Evolutionary conservation across 2,888 invertebrate species (phyloP).

Genomic region (Orchestes rusci): DNA sequence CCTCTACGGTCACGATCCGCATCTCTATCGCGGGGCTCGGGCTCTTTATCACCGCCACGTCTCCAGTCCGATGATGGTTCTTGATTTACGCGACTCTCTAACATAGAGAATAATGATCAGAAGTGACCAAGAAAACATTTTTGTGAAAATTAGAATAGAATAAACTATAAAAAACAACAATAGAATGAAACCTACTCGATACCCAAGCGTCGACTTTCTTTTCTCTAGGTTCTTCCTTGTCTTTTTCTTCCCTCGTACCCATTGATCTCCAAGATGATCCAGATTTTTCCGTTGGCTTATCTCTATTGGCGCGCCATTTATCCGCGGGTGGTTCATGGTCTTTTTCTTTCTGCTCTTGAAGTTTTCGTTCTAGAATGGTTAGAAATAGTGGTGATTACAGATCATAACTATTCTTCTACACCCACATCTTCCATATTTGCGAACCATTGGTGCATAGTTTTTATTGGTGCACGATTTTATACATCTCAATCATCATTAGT

Average conservation of each 20-base stretch:
- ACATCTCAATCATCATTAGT: too few relatives aligned
- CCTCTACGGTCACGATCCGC: constrained; percentile 9
- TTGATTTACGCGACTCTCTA: constrained; percentile 10
- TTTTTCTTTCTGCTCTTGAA: constrained; percentile 6
- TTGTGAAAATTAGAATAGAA: background rate
- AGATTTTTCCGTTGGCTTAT: constrained; percentile 5
- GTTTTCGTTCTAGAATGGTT: constrained; percentile 16
- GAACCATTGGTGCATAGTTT: too few relatives aligned
- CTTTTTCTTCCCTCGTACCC: constrained; percentile 36
- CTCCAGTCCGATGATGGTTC: constrained; percentile 8
- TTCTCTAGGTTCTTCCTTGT: constrained; percentile 8
- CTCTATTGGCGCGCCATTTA: too few relatives aligned
- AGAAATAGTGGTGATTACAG: too few relatives aligned
- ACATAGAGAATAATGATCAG: constrained; percentile 1
- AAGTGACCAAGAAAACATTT: background rate
- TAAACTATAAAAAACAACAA: background rate
- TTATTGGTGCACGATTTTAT: too few relatives aligned
- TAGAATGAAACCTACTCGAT: constrained; percentile 14
- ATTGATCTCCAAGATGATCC: constrained; percentile 6
- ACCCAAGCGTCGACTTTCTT: constrained; percentile 15
- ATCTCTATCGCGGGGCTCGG: constrained; percentile 14
- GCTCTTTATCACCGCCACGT: constrained; percentile 15
- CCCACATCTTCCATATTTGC: too few relatives aligned
- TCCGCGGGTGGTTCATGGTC: background rate
- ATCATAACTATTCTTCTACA: too few relatives aligned